A percentile compares a stretch with the other conserved stretches of the same genome.
Evolutionary conservation across 2,888 invertebrate species (phyloP).

Genomic region (Sminthurinus aureus): DNA sequence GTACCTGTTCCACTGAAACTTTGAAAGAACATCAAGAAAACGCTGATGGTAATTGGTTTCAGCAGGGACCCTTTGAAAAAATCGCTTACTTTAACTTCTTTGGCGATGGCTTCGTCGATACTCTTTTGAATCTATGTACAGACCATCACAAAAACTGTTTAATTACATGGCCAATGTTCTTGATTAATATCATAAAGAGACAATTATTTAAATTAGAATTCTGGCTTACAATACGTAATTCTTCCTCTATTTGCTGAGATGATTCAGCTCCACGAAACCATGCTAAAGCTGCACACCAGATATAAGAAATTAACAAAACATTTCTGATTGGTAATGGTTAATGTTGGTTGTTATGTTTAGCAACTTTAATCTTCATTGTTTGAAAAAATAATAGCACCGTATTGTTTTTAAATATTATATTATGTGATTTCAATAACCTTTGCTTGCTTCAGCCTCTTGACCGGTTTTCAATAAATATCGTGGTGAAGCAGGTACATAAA

Average conservation of each 20-base stretch:
- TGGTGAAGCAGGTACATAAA: constrained; percentile 81
- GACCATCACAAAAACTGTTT: neutral
- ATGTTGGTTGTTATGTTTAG: no score
- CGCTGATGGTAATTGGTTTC: constrained; percentile 52
- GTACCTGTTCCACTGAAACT: constrained; percentile 67
- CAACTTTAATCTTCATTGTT: no score
- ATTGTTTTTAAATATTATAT: no score
- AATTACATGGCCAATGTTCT: neutral
- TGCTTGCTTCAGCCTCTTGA: constrained; percentile 70
- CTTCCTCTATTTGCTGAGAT: constrained; percentile 52
- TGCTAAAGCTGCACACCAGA: constrained; percentile 67
- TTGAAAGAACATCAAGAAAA: constrained; percentile 55
- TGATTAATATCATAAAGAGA: neutral
- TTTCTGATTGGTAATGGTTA: no score
- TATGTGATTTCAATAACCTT: constrained; percentile 55
- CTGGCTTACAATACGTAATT: constrained; percentile 49
- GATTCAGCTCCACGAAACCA: constrained; percentile 74
- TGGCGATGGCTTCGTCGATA: constrained; percentile 51
- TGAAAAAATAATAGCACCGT: no score
- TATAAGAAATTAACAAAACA: no score
- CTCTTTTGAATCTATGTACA: constrained; percentile 46
- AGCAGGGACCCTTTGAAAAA: constrained; percentile 44
- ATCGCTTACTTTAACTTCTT: constrained; percentile 47
- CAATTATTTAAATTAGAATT: neutral
- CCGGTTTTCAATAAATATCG: constrained; percentile 72